These are phyloP conservation scores for Hypena proboscidalis DNA, from an alignment of 2,888 invertebrate species.

Conservation along the genomic window DNA sequence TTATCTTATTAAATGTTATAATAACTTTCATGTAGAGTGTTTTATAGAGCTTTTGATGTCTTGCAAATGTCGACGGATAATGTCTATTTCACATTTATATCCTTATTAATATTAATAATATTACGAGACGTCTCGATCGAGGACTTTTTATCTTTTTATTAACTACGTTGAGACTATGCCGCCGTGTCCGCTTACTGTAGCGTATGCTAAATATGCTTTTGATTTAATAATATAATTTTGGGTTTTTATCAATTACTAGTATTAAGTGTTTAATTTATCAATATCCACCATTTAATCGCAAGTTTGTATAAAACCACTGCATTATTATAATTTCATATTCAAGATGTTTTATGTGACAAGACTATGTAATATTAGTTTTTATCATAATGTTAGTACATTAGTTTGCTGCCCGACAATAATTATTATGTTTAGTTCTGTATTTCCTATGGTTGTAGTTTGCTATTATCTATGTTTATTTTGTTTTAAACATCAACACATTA, in stretches of 20 bases:
- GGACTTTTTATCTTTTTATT: conserved; percentile 20
- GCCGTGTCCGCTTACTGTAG: conserved; percentile 28
- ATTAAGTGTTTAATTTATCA: conserved; percentile 63
- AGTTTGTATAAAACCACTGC: conserved; percentile 46
- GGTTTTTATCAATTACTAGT: conserved; percentile 52
- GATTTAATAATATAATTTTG: conserved; percentile 48
- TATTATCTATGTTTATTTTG: conserved; percentile 50
- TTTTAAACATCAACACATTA: conserved; percentile 29
- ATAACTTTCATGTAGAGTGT: conserved; percentile 35
- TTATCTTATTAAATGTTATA: conserved; percentile 21
- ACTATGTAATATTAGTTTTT: conserved; percentile 59
- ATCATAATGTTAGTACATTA: conserved; percentile 56
- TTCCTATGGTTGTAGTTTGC: conserved; percentile 57
- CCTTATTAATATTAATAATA: conserved; percentile 25
- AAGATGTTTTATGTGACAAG: conserved; percentile 62
- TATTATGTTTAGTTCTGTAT: conserved; percentile 58
- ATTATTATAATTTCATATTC: conserved; percentile 37
- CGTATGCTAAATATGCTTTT: conserved; percentile 41
- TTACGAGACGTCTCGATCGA: conserved; percentile 21
- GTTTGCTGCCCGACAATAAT: conserved; percentile 78
- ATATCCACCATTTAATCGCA: conserved; percentile 56
- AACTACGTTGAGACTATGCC: conserved; percentile 11
- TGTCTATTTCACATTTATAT: conserved; percentile 35
- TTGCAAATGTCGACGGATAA: conserved; percentile 19
- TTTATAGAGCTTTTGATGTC: conserved; percentile 43